Conservation (phyloP, 2,797 vertebrate genomes). For the Cryptoblepharus egeriae region DNA sequence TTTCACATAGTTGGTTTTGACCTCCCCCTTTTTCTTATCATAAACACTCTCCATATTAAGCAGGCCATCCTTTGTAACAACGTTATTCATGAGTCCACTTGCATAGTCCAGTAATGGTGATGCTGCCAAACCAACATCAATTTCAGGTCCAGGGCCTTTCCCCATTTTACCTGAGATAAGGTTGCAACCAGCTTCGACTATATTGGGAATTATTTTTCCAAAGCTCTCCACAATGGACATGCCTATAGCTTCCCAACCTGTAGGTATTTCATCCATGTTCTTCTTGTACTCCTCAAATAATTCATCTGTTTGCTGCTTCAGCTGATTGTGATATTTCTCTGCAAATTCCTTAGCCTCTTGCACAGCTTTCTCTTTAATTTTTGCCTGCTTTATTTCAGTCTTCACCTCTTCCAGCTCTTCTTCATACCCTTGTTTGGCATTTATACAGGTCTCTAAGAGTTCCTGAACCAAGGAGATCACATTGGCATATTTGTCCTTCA, state of each 20-base stretch:
- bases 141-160: background rate
- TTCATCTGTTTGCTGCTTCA: slow-evolving; percentile 1
- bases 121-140: background rate
- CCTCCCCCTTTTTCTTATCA: background rate
- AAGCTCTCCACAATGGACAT: background rate
- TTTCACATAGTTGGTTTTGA: background rate
- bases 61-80: no score
- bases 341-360: background rate
- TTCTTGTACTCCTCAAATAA: background rate
- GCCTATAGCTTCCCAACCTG: background rate
- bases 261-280: background rate
- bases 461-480: slow-evolving; percentile 50
- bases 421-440: slow-evolving; percentile 27
- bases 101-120: background rate
- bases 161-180: no score
- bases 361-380: slow-evolving; percentile 18
- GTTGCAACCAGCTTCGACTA: background rate
- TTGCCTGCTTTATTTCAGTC: background rate
- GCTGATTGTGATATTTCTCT: background rate
- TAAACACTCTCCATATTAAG: background rate
- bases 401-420: slow-evolving; percentile 10
- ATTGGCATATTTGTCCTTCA: slow-evolving; percentile 25
- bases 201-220: background rate
- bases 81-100: background rate
- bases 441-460: slow-evolving; percentile 37